Percentiles rank a stretch among this genome's conserved stretches.
phyloP scores from a whole-genome alignment of 30 jellyfish, hydroid and myxozoan genomes.

The Morbakka virulenta region DNA sequence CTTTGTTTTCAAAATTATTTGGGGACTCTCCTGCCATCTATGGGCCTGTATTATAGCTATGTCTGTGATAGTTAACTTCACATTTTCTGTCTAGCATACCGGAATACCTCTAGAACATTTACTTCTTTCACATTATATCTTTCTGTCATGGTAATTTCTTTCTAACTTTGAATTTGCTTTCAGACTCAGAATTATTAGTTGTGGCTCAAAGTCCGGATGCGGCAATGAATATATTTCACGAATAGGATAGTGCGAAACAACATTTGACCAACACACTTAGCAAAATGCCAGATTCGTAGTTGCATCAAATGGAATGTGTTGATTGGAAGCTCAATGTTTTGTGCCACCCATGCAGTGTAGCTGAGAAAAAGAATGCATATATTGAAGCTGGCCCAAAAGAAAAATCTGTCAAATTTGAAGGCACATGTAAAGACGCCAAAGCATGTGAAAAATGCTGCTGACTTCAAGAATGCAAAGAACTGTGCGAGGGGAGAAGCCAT shows the following conservation, averaged over 20 bases:
- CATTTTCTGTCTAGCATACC: too few species aligned
- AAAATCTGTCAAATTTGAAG: conserved; percentile 23
- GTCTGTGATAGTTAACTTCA: too few species aligned
- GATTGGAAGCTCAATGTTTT: conserved; percentile 17
- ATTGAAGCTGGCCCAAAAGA: conserved; percentile 45
- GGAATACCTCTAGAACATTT: too few species aligned
- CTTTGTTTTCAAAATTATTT: too few species aligned
- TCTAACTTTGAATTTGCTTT: background rate
- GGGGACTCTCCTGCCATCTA: too few species aligned
- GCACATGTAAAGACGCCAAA: conserved; percentile 23
- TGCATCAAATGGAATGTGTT: background rate
- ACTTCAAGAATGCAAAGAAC: background rate
- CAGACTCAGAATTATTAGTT: background rate
- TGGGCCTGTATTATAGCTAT: too few species aligned
- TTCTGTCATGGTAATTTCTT: too few species aligned
- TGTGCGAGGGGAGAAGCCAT: background rate
- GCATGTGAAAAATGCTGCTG: background rate
- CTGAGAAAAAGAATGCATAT: background rate
- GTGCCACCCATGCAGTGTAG: conserved; percentile 31
- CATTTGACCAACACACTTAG: background rate
- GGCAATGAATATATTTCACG: background rate
- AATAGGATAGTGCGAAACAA: background rate
- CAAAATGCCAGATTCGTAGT: background rate
- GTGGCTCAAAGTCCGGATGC: background rate
- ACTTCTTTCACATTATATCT: too few species aligned